Base-by-base conservation (phyloP, 2,888 invertebrate species). In the Heliconius erato region DNA sequence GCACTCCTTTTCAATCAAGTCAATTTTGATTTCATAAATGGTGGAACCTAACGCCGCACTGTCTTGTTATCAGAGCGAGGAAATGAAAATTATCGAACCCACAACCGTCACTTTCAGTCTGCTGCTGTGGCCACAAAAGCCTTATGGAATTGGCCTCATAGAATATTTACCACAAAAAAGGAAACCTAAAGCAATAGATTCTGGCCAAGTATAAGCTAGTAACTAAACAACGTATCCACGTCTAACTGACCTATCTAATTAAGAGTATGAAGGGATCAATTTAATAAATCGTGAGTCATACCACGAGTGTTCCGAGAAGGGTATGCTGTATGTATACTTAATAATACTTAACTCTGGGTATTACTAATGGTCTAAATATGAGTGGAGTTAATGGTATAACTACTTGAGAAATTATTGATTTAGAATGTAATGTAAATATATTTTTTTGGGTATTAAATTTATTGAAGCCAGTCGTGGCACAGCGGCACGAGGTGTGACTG, bases 181-280 rank as follows among this genome's bases (percentile, higher is more conserved):
- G 9, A 23, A 59, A 59, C 59, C 59, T 65, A 7, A n/a, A 63
- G n/a, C 7, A 7, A 26, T 28, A 67, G 67, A 67, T 67, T 67
- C 28, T 28, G 3, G 28, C 16, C 11, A 40, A 14, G 14, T 26
- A 44, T 16, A 44, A 16, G 26, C 16, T 72, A 72, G 69, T 35
- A 28, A 72, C 19, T 9, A 72, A 72, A 40, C n/a, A 71, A 72
- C 72, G 16, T 14, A 28, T 23, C 76, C 63, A 69, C 23, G 28
- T 77, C 81, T 77, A 80, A 81, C 69, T 81, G 81, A 81, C 81
- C 69, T 77, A 69, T 69, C 69, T 81, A 81, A 81, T 81, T 81
- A 77, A 76, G 69, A 59, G 77, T 63, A 81, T 40, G 32, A 69
- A 59, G 63, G 77, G 81, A 74, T 81, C 81, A 81, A 77, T 81